Conservation (phyloP, 2,888 invertebrate species). For the Hofmannophila pseudospretella region DNA sequence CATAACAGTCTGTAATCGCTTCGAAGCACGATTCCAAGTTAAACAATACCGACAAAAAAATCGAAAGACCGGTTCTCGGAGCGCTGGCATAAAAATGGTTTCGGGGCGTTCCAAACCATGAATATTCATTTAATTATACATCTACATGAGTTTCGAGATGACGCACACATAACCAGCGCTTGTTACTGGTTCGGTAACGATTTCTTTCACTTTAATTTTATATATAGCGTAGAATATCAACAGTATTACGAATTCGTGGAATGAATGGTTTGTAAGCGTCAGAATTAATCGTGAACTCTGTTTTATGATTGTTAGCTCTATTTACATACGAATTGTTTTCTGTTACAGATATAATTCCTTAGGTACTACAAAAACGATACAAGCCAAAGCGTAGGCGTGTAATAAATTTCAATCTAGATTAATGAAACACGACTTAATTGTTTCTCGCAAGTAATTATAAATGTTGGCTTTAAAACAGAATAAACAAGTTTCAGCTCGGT, state of each 20-base stretch:
- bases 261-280: constrained; percentile 15
- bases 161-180: constrained; percentile 40
- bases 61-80: constrained; percentile 47
- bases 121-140: constrained; percentile 64
- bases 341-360: no score
- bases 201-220: constrained; percentile 32
- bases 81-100: constrained; percentile 53
- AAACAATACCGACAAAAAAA: constrained; percentile 59
- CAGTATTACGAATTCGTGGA: constrained; percentile 26
- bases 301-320: constrained; percentile 17
- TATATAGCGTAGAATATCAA: constrained; percentile 34
- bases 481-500: constrained; percentile 25
- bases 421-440: background rate
- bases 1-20: constrained; percentile 55
- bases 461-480: constrained; percentile 22
- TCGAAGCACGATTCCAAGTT: constrained; percentile 44
- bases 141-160: constrained; percentile 48
- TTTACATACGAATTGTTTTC: constrained; percentile 10
- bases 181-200: constrained; percentile 40
- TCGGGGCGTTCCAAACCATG: constrained; percentile 51
- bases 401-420: no score
- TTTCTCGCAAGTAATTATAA: constrained; percentile 12
- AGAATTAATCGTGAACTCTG: constrained; percentile 18
- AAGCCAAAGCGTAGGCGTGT: no score
- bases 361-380: no score